Percentiles rank a stretch among this genome's conserved stretches.
Conservation (phyloP, 2,888 invertebrate genomes). For the Phengaris alcon region DNA sequence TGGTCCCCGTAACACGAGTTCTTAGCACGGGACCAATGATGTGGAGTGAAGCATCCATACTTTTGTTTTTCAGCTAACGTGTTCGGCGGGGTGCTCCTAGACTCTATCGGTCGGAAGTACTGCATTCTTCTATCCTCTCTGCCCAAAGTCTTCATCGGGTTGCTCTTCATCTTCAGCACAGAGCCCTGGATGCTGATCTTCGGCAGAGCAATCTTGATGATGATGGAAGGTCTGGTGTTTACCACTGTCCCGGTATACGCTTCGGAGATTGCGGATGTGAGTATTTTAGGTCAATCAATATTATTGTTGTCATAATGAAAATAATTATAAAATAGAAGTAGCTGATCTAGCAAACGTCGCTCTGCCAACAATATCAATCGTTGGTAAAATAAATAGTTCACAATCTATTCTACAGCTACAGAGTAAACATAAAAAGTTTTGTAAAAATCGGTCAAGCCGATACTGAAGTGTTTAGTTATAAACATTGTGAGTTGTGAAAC, state of each 20-base stretch:
- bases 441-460: no score
- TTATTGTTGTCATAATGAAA: not conserved
- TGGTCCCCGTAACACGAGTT: no score
- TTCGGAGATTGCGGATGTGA: conserved; percentile 55
- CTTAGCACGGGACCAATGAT: no score
- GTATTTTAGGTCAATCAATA: not conserved
- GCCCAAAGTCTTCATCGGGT: conserved; percentile 49
- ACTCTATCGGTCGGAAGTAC: conserved; percentile 46
- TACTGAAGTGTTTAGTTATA: no score
- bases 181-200: conserved; percentile 52
- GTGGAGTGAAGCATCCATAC: no score
- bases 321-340: not conserved
- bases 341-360: no score
- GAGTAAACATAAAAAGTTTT: no score
- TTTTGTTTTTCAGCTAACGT: conserved; percentile 40
- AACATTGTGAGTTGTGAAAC: no score
- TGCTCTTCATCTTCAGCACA: conserved; percentile 47
- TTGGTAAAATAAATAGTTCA: no score
- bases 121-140: conserved; percentile 49
- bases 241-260: conserved; percentile 51
- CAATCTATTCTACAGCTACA: no score
- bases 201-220: conserved; percentile 44
- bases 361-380: no score
- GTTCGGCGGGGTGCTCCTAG: conserved; percentile 48
- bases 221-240: conserved; percentile 44